Evolutionary conservation across 2,113 vertebrate genomes (phyloP).

Genomic region (Steatornis caripensis): DNA sequence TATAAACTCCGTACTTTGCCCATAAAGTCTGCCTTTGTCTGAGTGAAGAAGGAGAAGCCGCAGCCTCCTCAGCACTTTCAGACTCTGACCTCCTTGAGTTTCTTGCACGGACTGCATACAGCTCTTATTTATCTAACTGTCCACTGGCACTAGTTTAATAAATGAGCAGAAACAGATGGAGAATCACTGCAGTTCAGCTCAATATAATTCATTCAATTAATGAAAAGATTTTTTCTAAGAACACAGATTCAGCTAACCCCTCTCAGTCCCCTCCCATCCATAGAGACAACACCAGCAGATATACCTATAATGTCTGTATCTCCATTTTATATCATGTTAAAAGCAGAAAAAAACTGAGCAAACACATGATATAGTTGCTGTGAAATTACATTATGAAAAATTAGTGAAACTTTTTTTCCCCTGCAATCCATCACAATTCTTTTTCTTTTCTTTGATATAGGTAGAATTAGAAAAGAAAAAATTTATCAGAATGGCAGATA

Average conservation of each 20-base stretch:
- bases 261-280: background rate
- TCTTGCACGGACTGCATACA: background rate
- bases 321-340: constrained; percentile 45
- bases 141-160: constrained; percentile 44
- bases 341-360: constrained; percentile 35
- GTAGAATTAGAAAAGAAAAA: background rate
- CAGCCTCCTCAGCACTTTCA: background rate
- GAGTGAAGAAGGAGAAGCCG: background rate
- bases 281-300: background rate
- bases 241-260: constrained; percentile 7
- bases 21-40: background rate
- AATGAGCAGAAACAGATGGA: constrained; percentile 60
- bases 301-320: background rate
- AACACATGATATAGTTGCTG: constrained; percentile 6
- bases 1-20: background rate
- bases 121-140: constrained; percentile 8
- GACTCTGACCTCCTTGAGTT: background rate
- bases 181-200: constrained; percentile 24
- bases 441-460: constrained; percentile 8
- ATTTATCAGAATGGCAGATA: background rate
- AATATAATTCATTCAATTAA: constrained; percentile 53
- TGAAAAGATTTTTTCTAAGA: constrained; percentile 65
- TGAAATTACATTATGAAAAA: constrained; percentile 64
- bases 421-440: background rate
- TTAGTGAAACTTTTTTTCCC: constrained; percentile 15